A percentile compares a stretch with the other conserved stretches of the same genome.
phyloP scores from a whole-genome alignment of 2,888 invertebrate species.

The Corbicula japonica region DNA sequence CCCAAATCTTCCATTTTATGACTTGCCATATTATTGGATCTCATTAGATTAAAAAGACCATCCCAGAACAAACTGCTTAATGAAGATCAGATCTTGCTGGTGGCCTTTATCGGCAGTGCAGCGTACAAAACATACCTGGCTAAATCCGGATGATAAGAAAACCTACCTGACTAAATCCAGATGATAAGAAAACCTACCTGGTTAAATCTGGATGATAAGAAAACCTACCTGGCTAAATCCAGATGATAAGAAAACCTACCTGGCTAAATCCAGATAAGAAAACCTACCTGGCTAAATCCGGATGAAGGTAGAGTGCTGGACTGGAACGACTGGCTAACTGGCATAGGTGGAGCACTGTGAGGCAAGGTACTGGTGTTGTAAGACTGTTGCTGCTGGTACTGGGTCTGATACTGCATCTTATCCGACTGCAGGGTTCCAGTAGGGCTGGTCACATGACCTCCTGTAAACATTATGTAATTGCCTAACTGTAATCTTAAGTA shows the following conservation, averaged over 20 bases:
- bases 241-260: conserved; percentile 32
- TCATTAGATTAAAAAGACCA: no score
- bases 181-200: not conserved
- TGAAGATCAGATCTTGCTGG: no score
- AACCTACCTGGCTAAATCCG: conserved; percentile 40
- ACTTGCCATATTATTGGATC: no score
- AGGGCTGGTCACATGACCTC: conserved; percentile 55
- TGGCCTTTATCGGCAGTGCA: no score
- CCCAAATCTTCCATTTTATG: no score
- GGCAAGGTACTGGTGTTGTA: conserved; percentile 64
- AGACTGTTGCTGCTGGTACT: conserved; percentile 51
- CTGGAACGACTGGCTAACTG: conserved; percentile 27
- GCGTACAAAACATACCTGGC: no score
- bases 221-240: no score
- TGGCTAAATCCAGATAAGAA: conserved; percentile 43
- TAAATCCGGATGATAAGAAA: not conserved
- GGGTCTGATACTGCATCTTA: conserved; percentile 66
- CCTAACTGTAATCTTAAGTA: no score
- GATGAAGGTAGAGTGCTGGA: conserved; percentile 49
- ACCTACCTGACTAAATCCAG: not conserved
- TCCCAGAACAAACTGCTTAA: no score
- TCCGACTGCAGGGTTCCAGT: conserved; percentile 64
- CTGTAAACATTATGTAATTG: conserved; percentile 27
- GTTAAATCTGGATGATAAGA: no score
- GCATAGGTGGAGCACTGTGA: conserved; percentile 39